Evolutionary conservation across 2,113 vertebrate species (phyloP), one percentile per base, ranked within the genome.

Genomic region (Ictalurus punctatus): DNA sequence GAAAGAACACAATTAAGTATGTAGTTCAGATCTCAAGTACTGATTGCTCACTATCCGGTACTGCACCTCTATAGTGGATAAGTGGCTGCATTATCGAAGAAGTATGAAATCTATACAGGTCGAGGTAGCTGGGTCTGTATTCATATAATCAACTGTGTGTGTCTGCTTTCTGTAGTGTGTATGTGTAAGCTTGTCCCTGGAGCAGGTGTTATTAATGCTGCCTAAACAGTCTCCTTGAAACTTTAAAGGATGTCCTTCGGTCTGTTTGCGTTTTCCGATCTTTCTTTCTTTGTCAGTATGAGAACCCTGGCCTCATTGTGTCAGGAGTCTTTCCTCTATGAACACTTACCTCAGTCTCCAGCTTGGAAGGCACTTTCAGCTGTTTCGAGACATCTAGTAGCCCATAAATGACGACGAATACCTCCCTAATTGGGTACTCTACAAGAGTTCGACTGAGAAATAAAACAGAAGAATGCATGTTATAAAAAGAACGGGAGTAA

Each of bases 281-380:
- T 78, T 21, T 54, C 30, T 81, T 56, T 34, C 52, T 56, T 59
- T 44, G 61, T 67, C 17, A 6, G 10, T 79, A 83, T 86, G 73
- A 89, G 48, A 69, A 58, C 87, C 21, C 4, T 78, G 74, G 40
- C 84, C 65, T 86, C 58, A 84, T 83, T 86, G 61, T 90, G 88
- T 86, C 88, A 84, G n/a, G 21, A 56, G 71, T 88, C 27, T 16
- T 6, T 27, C 37, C 30, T 58, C 17, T 80, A n/a, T 82, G 58
- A 76, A 87, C 13, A 27, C 67, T 65, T 25, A 27, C 37, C 67
- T 84, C 85, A 80, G 27, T 34, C 44, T 65, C 76, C 44, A 88
- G 44, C 61, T 84, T 65, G 83, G 17, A 76, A 88, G 73, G 19
- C 69, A 65, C 25, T 52, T 69, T 83, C 63, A 56, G 65, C 56